Conservation (phyloP, 2,888 invertebrate genomes). For the Xylota sylvarum region DNA sequence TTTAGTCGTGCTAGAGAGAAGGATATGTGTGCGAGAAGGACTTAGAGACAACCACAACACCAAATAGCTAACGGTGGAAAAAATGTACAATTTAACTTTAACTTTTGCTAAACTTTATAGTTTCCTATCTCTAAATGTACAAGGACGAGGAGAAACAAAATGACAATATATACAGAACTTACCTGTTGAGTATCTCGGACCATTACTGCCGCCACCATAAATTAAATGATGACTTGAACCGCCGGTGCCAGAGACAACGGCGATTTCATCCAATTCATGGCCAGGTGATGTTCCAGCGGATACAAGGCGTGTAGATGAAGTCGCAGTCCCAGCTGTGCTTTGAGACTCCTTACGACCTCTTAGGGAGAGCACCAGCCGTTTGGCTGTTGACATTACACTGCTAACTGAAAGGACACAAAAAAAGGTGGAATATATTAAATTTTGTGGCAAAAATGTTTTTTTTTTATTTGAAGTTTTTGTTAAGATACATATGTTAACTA, state of each 20-base stretch:
- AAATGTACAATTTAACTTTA: constrained; percentile 27
- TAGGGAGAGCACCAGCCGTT: constrained; percentile 87
- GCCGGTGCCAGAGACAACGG: constrained; percentile 88
- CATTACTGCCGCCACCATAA: constrained; percentile 82
- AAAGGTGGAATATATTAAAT: constrained; percentile 27
- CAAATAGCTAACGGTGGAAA: constrained; percentile 44
- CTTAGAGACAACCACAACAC: constrained; percentile 70
- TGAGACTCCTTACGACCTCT: constrained; percentile 87
- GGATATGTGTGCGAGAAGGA: constrained; percentile 1
- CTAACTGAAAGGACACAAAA: constrained; percentile 84
- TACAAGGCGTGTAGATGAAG: constrained; percentile 86
- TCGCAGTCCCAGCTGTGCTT: constrained; percentile 84
- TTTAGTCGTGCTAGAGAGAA: constrained; percentile 33
- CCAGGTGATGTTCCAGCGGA: constrained; percentile 85
- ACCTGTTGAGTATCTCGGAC: constrained; percentile 84
- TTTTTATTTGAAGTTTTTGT: too few relatives aligned
- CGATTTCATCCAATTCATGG: constrained; percentile 89
- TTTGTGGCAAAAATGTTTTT: not conserved
- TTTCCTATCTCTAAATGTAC: constrained; percentile 20
- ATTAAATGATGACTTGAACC: constrained; percentile 84
- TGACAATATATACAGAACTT: constrained; percentile 15
- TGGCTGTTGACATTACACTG: constrained; percentile 87
- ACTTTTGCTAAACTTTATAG: constrained; percentile 5
- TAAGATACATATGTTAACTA: too few relatives aligned
- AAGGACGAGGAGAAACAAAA: not conserved